These are phyloP conservation scores for Leptinotarsa peninsularis DNA, from an alignment of 2,888 invertebrate species.

Conservation along the genomic window DNA sequence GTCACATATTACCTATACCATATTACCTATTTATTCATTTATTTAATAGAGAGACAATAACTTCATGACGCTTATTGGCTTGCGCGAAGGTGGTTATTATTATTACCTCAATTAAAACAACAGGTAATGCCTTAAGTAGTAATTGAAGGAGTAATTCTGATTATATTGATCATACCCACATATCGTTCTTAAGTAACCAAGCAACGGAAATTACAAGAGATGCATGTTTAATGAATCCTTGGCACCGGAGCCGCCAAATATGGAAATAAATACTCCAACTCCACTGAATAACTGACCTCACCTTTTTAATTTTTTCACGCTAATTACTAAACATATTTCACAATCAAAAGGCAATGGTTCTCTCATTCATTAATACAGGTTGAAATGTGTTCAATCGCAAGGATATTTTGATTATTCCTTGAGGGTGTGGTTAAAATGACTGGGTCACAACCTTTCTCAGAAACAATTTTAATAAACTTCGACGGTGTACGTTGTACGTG, in stretches of 20 bases:
- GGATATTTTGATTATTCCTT: neutral
- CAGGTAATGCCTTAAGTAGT: too few species aligned
- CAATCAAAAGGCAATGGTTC: neutral
- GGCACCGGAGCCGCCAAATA: neutral
- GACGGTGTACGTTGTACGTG: neutral
- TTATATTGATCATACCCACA: too few species aligned
- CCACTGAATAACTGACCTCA: neutral
- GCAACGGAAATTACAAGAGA: too few species aligned
- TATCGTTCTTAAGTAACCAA: too few species aligned
- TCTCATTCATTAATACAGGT: neutral
- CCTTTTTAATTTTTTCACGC: neutral
- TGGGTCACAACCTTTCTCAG: neutral
- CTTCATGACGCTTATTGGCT: too few species aligned
- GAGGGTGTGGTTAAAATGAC: neutral
- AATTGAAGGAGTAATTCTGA: too few species aligned
- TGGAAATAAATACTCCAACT: neutral
- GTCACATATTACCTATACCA: too few species aligned
- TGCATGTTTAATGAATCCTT: too few species aligned
- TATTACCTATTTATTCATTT: too few species aligned
- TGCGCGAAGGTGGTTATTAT: too few species aligned
- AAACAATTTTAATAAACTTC: neutral
- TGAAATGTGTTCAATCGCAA: neutral
- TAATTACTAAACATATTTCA: neutral
- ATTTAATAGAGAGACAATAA: too few species aligned
- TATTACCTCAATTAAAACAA: too few species aligned